Evolutionary conservation across 2,113 vertebrate genomes (phyloP), one percentile per base, ranked within the genome.

Genomic region (Epinephelus cyanopodus): DNA sequence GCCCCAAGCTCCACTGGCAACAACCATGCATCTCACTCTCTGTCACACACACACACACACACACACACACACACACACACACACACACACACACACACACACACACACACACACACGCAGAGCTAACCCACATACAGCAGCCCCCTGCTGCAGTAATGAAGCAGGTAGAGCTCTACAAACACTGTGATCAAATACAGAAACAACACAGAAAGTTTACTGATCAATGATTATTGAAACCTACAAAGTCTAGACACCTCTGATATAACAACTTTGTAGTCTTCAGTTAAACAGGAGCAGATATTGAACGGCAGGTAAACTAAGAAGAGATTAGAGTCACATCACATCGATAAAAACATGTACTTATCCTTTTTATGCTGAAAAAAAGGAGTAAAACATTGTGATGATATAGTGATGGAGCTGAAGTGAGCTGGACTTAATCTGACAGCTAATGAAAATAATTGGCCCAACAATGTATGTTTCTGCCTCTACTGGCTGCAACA

Each of bases 1-100:
- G 72, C 79, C 65, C 52, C 12, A 5, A 79, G 82, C 70, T 81
- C 62, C 77, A 25, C 25, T 57, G 45, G 53, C 50, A 62, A 62
- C n/a, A 60, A 74, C 8, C 8, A 33, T n/a, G 54, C 37, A 48
- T 77, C 60, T 84, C 29, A 17, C 18, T 50, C 33, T n/a, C 25
- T 73, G 3, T 25, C 25, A 17, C 52, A 53, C 60, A 47, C 50
- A 76, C 74, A 56, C 47, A 54, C 66, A 53, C 5, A 14, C 12
- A 15, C 1, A 11, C 29, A 47, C n/a, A 25, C 15, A 53, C 18
- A 61, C 73, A 64, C 47, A 45, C 11, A 6, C 37, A 60, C 19
- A 64, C 62, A 27, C 8, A 54, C 48, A 56, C 67, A 48, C 18
- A 37, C 53, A 27, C 71, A 56, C 27, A 12, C 23, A 56, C 52